Conservation (phyloP, 2,888 invertebrate genomes). For the Erynnis tages region DNA sequence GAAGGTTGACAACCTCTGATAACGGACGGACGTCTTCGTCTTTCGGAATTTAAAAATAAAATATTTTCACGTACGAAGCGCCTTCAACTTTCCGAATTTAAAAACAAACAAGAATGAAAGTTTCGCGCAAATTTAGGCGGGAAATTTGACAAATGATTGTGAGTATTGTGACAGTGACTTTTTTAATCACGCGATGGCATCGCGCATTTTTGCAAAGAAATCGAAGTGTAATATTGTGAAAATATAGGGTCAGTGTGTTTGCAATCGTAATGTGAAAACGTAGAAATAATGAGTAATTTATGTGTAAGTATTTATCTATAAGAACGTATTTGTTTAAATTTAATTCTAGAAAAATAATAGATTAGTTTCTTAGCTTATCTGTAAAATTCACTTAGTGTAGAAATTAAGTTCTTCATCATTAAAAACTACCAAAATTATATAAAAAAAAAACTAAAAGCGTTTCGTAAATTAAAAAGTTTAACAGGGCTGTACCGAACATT, state of each 20-base stretch:
- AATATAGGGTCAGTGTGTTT: too few relatives aligned
- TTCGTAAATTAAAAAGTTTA: neutral
- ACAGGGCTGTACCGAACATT: neutral
- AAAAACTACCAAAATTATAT: too few relatives aligned
- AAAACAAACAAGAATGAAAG: neutral
- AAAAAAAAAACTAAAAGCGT: too few relatives aligned
- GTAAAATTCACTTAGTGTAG: too few relatives aligned
- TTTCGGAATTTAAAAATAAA: neutral
- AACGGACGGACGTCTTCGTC: slow-evolving; percentile 2
- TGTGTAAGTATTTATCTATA: neutral
- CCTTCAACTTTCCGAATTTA: neutral
- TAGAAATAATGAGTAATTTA: neutral
- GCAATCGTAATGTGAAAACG: neutral
- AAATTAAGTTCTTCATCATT: too few relatives aligned
- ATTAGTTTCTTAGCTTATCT: too few relatives aligned
- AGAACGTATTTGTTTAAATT: too few relatives aligned
- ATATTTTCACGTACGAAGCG: neutral
- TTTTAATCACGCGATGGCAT: too few relatives aligned
- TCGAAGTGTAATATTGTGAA: too few relatives aligned
- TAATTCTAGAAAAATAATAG: too few relatives aligned
- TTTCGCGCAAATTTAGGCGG: neutral
- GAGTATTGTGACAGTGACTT: neutral
- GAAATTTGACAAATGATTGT: neutral
- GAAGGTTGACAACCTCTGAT: slow-evolving; percentile 6
- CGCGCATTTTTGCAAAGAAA: too few relatives aligned